Base-by-base conservation (phyloP, 1,140 invertebrate species). In the Megathymus violae region DNA sequence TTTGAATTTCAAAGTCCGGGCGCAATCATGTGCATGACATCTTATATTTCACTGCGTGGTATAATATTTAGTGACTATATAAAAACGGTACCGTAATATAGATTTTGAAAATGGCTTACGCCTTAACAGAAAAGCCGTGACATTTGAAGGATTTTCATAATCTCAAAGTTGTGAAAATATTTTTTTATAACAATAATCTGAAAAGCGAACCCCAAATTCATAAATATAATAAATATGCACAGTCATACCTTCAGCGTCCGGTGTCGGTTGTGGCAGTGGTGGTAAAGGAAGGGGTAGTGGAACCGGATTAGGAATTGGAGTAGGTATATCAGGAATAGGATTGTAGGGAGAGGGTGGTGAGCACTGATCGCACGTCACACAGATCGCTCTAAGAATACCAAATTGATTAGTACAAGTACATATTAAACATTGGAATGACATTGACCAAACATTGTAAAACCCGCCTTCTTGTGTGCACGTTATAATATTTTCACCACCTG, bases 311-410 rank as follows among this genome's bases (percentile, higher is more conserved):
- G 67, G 56, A n/a, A n/a, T n/a, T n/a, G n/a, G n/a, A n/a, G n/a
- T n/a, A n/a, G n/a, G n/a, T n/a, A n/a, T n/a, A 14, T 15, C 27
- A 14, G 70, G 67, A 4, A 58, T 19, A 6, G 40, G 17, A 25
- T n/a, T 11, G 13, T 54, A 43, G 7, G 15, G 1, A 7, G 51
- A 19, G 9, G 63, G 47, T 5, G 9, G 16, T 13, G 34, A 13
- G 13, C 82, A 83, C 1, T 56, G 62, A 15, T 67, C 59, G 47
- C 84, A 87, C n/a, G 59, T 71, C 7, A 73, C 72, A 38, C 84
- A 87, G 0, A 73, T 58, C 0, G 80, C 68, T n/a, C 4, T 54
- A 5, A 85, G 44, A 34, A 50, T 4, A 5, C 70, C 72, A n/a
- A 63, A 56, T 0, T 71, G 67, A 14, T 22, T 58, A 10, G 76